phyloP scores from a whole-genome alignment of 2,797 vertebrate species.

The Lates japonicus region DNA sequence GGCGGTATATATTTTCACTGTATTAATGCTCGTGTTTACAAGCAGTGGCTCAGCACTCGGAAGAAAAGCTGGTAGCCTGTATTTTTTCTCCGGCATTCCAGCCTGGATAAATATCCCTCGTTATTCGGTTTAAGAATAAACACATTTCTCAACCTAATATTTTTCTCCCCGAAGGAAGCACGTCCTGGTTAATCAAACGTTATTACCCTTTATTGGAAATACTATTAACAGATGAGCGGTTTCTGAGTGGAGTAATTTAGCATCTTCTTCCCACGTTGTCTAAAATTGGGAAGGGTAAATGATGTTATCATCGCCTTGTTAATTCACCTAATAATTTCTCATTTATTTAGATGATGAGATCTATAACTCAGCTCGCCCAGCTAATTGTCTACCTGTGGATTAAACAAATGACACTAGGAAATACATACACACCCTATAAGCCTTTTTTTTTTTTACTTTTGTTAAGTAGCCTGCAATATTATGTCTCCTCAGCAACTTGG shows the following conservation, averaged over 20 bases:
- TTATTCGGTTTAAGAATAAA: slow-evolving; percentile 71
- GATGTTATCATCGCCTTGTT: slow-evolving; percentile 76
- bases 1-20: slow-evolving; percentile 41
- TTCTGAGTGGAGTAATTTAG: slow-evolving; percentile 77
- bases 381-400: slow-evolving; percentile 70
- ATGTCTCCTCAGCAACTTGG: slow-evolving; percentile 31
- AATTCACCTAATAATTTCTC: slow-evolving; percentile 82
- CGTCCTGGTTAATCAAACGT: slow-evolving; percentile 73
- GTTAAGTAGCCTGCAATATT: slow-evolving; percentile 35
- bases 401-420: slow-evolving; percentile 50
- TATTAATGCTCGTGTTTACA: slow-evolving; percentile 40
- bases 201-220: slow-evolving; percentile 82
- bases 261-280: slow-evolving; percentile 80
- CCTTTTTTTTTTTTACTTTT: slow-evolving; percentile 9
- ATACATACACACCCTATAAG: slow-evolving; percentile 31
- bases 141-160: slow-evolving; percentile 76
- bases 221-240: slow-evolving; percentile 70
- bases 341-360: slow-evolving; percentile 80
- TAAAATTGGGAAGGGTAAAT: slow-evolving; percentile 73
- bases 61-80: background rate
- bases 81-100: slow-evolving; percentile 16
- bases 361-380: slow-evolving; percentile 61
- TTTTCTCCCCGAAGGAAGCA: slow-evolving; percentile 61
- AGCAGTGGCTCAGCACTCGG: slow-evolving; percentile 29
- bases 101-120: slow-evolving; percentile 52